A percentile compares a stretch with the other conserved stretches of the same genome.
Evolutionary conservation across 2,113 vertebrate species (phyloP).

Genomic region (Ictalurus punctatus): DNA sequence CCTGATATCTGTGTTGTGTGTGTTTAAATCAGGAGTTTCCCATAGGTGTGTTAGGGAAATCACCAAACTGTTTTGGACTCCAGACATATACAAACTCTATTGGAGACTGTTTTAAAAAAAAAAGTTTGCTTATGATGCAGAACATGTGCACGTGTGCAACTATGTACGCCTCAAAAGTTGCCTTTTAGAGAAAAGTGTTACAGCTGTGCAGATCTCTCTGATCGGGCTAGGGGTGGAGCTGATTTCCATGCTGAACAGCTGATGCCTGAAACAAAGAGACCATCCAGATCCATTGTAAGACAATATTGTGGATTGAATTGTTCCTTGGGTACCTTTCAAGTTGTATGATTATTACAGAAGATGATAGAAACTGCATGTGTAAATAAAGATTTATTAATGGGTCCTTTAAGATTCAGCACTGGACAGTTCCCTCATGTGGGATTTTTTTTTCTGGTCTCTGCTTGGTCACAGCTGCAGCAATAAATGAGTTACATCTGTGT

Average conservation of each 20-base stretch:
- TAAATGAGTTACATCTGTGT: constrained; percentile 39
- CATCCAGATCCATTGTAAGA: not conserved
- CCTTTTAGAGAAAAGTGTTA: not conserved
- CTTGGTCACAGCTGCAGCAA: constrained; percentile 33
- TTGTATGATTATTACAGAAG: not conserved
- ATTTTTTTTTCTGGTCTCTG: constrained; percentile 2
- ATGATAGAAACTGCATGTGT: not conserved
- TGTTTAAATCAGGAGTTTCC: not conserved
- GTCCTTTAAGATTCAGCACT: constrained; percentile 58
- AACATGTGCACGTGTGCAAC: constrained; percentile 44
- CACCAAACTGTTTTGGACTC: not conserved
- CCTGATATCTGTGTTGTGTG: not conserved
- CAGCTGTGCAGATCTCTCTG: not conserved
- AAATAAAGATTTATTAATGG: constrained; percentile 14
- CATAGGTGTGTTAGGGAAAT: not conserved
- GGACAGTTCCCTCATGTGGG: constrained; percentile 58
- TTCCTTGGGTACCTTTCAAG: not conserved
- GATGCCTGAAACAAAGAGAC: not conserved
- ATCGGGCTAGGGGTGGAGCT: not conserved
- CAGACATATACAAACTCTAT: not conserved
- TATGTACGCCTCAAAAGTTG: not conserved
- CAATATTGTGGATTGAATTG: not conserved
- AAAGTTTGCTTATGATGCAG: constrained; percentile 51
- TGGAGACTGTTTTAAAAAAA: not conserved
- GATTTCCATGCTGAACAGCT: not conserved